phyloP scores from a whole-genome alignment of 2,113 vertebrate species.

The Protomyctophum bolini region DNA sequence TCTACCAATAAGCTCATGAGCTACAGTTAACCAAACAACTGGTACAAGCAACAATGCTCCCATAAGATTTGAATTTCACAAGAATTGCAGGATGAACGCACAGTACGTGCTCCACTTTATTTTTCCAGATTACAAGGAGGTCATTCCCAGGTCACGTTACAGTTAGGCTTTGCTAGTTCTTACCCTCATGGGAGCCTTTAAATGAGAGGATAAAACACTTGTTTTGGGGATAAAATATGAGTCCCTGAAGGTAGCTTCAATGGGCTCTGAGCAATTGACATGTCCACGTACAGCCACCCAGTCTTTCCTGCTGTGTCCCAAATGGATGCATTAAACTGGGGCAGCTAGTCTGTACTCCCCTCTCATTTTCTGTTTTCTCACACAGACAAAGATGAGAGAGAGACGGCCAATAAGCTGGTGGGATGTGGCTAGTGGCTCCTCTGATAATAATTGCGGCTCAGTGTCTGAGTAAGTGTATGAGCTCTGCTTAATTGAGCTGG shows the following conservation, averaged over 20 bases:
- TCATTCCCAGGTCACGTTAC: constrained; percentile 26
- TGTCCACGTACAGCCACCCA: constrained; percentile 16
- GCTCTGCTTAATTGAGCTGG: constrained; percentile 61
- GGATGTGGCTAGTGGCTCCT: constrained; percentile 39
- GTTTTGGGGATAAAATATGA: constrained; percentile 48
- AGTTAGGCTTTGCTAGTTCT: constrained; percentile 47
- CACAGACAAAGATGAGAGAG: constrained; percentile 34
- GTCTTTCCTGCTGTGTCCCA: constrained; percentile 31
- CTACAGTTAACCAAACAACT: constrained; percentile 4
- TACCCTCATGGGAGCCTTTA: constrained; percentile 34
- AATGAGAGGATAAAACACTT: constrained; percentile 51
- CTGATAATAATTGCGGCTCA: constrained; percentile 54
- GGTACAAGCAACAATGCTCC: neutral
- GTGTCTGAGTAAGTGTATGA: constrained; percentile 50
- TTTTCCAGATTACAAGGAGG: constrained; percentile 12
- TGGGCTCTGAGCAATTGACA: constrained; percentile 51
- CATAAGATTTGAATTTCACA: constrained; percentile 2
- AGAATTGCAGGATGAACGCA: neutral
- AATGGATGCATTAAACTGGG: constrained; percentile 35
- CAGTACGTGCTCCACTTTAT: constrained; percentile 23
- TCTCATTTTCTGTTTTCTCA: constrained; percentile 26
- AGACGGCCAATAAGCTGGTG: constrained; percentile 35
- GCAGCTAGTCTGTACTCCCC: constrained; percentile 21
- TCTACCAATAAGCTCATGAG: neutral
- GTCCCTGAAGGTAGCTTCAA: constrained; percentile 43